Conservation (phyloP, 2,113 vertebrate genomes). For the Pachycephala philippinensis region DNA sequence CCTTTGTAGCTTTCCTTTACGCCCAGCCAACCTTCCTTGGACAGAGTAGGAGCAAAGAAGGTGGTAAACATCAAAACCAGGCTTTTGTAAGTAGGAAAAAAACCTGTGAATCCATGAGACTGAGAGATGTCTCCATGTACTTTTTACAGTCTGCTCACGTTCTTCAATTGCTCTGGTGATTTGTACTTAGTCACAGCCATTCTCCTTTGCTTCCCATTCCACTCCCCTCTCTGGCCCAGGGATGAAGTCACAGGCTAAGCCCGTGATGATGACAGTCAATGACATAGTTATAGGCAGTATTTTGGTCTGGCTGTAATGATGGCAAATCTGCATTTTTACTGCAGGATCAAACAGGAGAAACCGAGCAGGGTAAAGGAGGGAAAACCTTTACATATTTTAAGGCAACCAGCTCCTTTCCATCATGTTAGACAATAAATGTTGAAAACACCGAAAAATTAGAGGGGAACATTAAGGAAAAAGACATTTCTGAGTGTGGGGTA, state of each 20-base stretch:
- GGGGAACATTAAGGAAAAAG: neutral
- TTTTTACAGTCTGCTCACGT: constrained; percentile 2
- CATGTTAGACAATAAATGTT: neutral
- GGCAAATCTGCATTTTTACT: neutral
- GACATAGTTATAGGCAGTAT: neutral
- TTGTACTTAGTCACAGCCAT: constrained; percentile 41
- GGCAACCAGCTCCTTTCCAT: neutral
- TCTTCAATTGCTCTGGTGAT: constrained; percentile 37
- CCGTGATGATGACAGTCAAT: constrained; percentile 12
- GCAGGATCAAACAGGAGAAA: neutral
- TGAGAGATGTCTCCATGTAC: neutral
- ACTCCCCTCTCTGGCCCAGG: neutral
- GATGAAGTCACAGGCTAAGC: constrained; percentile 54
- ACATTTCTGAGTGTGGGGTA: neutral
- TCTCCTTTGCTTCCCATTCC: constrained; percentile 12
- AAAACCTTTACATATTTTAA: neutral
- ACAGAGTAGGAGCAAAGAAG: neutral
- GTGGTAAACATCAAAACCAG: neutral
- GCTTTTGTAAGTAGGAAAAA: neutral
- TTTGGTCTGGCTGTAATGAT: neutral
- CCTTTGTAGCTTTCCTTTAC: neutral
- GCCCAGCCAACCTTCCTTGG: neutral
- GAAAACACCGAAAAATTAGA: neutral
- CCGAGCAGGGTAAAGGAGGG: neutral
- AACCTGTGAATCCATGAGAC: neutral